A percentile compares a stretch with the other conserved stretches of the same genome.
phyloP scores from a whole-genome alignment of 2,888 invertebrate species.

The Drosophila melanosoma region DNA sequence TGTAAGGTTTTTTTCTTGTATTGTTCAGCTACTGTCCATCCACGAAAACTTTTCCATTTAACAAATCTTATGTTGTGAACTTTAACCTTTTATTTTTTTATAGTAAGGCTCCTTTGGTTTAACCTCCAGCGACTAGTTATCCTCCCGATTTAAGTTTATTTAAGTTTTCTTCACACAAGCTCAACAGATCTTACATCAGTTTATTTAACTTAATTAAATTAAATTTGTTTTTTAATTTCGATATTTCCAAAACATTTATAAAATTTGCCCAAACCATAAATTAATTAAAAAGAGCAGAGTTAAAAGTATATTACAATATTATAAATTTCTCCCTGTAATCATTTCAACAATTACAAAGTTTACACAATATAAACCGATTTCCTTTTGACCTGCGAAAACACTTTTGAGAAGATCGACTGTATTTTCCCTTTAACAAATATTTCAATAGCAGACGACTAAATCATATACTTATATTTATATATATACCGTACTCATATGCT shows the following conservation, averaged over 20 bases:
- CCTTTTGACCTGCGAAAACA: neutral
- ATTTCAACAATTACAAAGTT: neutral
- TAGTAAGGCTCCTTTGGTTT: neutral
- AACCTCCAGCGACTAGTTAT: neutral
- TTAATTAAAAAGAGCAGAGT: no score
- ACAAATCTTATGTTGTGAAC: neutral
- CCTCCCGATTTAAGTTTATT: neutral
- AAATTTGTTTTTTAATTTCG: neutral
- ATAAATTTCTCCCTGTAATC: no score
- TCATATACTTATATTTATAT: neutral
- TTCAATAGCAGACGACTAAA: neutral
- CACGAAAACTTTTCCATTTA: neutral
- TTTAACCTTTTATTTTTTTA: neutral
- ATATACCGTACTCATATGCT: neutral
- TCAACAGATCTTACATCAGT: no score
- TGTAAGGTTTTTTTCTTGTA: neutral
- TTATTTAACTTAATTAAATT: no score
- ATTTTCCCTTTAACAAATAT: no score
- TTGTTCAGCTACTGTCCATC: neutral
- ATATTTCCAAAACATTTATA: neutral
- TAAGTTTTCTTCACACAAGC: neutral
- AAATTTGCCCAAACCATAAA: neutral
- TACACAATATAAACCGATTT: neutral
- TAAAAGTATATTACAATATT: neutral
- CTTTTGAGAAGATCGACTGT: neutral